Percentiles rank a stretch among this genome's conserved stretches.
Evolutionary conservation across 2,888 invertebrate species (phyloP).

Genomic region (Yponomeuta cagnagella): DNA sequence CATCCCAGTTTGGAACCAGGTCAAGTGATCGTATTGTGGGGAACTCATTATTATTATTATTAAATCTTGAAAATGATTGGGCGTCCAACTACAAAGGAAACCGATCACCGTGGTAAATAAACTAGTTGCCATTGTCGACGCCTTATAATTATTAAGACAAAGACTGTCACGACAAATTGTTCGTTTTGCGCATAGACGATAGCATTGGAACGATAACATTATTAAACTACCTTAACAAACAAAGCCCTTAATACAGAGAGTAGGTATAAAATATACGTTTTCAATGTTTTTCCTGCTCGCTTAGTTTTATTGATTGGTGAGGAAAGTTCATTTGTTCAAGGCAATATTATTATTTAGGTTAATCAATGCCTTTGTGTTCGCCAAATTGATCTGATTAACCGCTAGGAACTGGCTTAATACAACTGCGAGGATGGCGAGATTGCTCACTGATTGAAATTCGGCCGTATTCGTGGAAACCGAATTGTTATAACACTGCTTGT

Average conservation of each 20-base stretch:
- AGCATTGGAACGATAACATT: no score
- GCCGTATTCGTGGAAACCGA: no score
- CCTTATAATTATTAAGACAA: not conserved
- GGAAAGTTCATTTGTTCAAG: not conserved
- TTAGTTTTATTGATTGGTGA: not conserved
- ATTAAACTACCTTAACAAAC: no score
- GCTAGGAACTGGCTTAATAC: not conserved
- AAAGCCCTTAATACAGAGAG: no score
- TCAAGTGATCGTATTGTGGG: no score
- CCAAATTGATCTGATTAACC: conserved; percentile 1
- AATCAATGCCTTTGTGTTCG: not conserved
- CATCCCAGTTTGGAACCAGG: no score
- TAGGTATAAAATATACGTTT: no score
- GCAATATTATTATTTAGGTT: not conserved
- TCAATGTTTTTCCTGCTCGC: no score
- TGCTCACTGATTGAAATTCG: not conserved
- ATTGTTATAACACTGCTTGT: no score
- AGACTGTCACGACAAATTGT: not conserved
- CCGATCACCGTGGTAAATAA: not conserved
- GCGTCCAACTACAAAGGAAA: not conserved
- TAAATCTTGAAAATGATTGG: not conserved
- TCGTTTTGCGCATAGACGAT: not conserved
- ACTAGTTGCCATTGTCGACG: not conserved
- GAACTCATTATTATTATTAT: no score
- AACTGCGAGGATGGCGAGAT: not conserved